Evolutionary conservation across 1,140 invertebrate genomes (phyloP), one percentile per base, ranked within the genome.

Genomic region (Sarcophaga peregrina): DNA sequence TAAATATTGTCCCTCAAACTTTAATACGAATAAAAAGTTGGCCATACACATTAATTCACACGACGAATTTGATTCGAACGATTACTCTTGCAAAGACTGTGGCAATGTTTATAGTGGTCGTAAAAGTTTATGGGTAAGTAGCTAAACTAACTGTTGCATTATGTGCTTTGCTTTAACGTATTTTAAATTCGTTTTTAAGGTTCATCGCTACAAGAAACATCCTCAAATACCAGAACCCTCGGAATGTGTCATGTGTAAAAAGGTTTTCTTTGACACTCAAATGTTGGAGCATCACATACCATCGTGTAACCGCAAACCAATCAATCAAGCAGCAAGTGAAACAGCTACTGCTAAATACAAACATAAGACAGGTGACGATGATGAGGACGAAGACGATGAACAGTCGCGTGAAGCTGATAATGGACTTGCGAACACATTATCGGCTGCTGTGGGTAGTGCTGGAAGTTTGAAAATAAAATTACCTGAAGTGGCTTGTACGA

Each of bases 121-220:
- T 37, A 90, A 90, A 85, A 90, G 90, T 82, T 84, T 90, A 25
- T 90, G 90, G 90, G 90, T 90, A 81, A 85, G 85, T 54, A 7
- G 4, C n/a, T 5, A 8, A 45, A 78, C 58, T 20, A 15, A 47
- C 15, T 1, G 11, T 45, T 46, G 10, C 17, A 68, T 25, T 20
- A 68, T 7, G 0, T 52, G 1, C 10, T 82, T 52, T 82, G 4
- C 25, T 48, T 54, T 8, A 17, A 52, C 50, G 17, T 13, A 52
- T 78, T 78, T 76, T 58, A 17, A 50, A 15, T 4, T 81, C 17
- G 81, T 46, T 13, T 8, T 52, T 25, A 25, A 89, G 88, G 88
- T 89, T 20, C 90, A 90, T 85, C 89, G 90, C 15, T 90, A 90
- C 78, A 90, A 90, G 83, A 90, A 90, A 85, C 90, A 90, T 89